Evolutionary conservation across 2,797 vertebrate species (phyloP), one percentile per base, ranked within the genome.

Genomic region (Poecilia velifera): DNA sequence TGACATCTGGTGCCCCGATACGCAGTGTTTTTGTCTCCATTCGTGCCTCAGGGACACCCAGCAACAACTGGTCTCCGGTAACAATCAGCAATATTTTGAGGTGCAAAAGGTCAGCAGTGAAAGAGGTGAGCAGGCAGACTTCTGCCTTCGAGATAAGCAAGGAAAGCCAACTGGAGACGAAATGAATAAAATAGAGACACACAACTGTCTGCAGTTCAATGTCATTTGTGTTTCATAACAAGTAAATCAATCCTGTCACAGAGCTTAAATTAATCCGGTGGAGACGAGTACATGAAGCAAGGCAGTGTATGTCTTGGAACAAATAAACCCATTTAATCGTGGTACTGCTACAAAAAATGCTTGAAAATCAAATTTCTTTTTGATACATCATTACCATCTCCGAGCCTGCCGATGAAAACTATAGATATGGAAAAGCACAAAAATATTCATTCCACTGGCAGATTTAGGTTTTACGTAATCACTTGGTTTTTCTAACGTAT

Each of bases 41-140:
- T 66, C 22, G 0, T 1, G 45, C 82, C 73, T 31, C 0, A 0
- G 82, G 79, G 34, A 59, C 76, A 70, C 43, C 53, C 72, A 31
- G 75, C 80, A 75, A 41, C 73, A 79, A 77, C 57, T 47, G 78
- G 82, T 83, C 85, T 66, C 79, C 4, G 72, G 85, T 83, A 62
- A 73, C 70, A 25, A 75, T 76, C 74, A 70, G 74, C 74, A 46
- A 12, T 57, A 34, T 74, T 74, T 49, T 53, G 41, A 83, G 74
- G 83, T 74, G 72, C 25, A 41, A 59, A 84, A 88, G 83, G 81
- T 91, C 85, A 86, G 47, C n/a, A 1, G 57, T 68, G 83, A 76
- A 78, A 78, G 80, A 83, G 64, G 78, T 28, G n/a, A 55, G 28
- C 46, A 80, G 49, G 71, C 46, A 74, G 73, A 59, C 28, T 9